Evolutionary conservation across 2,888 invertebrate species (phyloP), one percentile per base, ranked within the genome.

Genomic region (Pyrocoelia pectoralis): DNA sequence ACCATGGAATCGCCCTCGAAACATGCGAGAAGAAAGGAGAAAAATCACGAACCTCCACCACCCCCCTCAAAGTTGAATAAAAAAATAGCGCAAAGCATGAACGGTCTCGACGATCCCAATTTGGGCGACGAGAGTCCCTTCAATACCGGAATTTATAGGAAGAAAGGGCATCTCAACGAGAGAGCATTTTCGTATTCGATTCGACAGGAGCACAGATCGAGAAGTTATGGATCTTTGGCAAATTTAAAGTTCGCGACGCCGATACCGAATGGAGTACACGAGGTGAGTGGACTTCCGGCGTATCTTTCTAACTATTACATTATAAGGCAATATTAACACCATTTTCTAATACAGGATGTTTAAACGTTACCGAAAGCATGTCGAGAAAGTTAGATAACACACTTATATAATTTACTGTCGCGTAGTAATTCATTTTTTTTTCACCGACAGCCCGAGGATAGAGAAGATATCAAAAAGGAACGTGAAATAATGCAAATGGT

Each of bases 101-200:
- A 89, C 56, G 85, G 85, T 0, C 78, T 90, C 55, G 89, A 89
- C 14, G 81, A 81, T 71, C 81, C 81, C 1, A 79, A 79, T 73
- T 65, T 81, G 49, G 71, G 70, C 72, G 69, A 80, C 62, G 86
- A 86, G 61, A 88, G 88, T 40, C 87, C 88, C 8, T 89, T 87
- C 74, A 88, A 94, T 53, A 91, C 92, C 0, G 92, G 92, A n/a
- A 95, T 95, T 67, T 95, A 95, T 78, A 85, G 93, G 73, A 91
- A 94, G 77, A 95, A 95, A 76, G 95, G 95, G 0, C 95, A 96
- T 76, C 82, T 96, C 69, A 96, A 96, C 81, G 96, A 96, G 80
- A 85, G 95, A 54, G 96, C 96, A 17, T 96, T 96, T 79, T 94
- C 94, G 59, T 95, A 96, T 83, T 95, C 95, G 72, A 96, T 96